Evolutionary conservation across 1,140 invertebrate species (phyloP).

Genomic region (Vanessa atalanta): DNA sequence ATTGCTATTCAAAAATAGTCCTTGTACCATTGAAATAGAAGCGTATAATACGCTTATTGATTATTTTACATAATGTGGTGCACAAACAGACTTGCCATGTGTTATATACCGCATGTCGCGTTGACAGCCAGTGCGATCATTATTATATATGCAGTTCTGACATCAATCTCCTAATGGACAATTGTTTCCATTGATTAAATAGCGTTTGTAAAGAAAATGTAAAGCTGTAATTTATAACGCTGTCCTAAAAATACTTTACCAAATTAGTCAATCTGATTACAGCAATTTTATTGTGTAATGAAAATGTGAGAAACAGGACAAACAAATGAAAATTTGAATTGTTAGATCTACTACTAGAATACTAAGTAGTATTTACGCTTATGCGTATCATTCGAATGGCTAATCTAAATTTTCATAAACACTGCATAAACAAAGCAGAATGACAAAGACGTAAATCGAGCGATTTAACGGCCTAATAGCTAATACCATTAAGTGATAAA

Average conservation of each 20-base stretch:
- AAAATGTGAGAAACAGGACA: background rate
- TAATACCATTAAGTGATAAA: constrained; percentile 81
- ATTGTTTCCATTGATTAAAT: constrained; percentile 7
- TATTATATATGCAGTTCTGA: constrained; percentile 53
- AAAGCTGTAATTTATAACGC: background rate
- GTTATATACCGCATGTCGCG: constrained; percentile 63
- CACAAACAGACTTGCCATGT: constrained; percentile 60
- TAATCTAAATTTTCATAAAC: background rate
- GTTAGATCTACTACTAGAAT: background rate
- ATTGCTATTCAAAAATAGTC: constrained; percentile 32
- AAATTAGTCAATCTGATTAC: background rate
- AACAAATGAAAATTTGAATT: background rate
- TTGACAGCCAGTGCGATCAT: constrained; percentile 73
- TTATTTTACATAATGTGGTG: constrained; percentile 22
- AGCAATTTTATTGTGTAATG: background rate
- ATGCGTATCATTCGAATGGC: no score
- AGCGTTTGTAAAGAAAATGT: background rate
- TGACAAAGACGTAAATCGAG: constrained; percentile 65
- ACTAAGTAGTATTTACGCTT: background rate
- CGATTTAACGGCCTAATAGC: constrained; percentile 76
- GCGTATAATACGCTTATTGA: constrained; percentile 5
- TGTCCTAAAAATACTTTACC: background rate
- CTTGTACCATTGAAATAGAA: constrained; percentile 22
- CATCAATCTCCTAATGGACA: constrained; percentile 42
- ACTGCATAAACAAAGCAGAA: constrained; percentile 34